Base-by-base conservation (phyloP, 2,888 invertebrate species). In the Athripsodes cinereus region DNA sequence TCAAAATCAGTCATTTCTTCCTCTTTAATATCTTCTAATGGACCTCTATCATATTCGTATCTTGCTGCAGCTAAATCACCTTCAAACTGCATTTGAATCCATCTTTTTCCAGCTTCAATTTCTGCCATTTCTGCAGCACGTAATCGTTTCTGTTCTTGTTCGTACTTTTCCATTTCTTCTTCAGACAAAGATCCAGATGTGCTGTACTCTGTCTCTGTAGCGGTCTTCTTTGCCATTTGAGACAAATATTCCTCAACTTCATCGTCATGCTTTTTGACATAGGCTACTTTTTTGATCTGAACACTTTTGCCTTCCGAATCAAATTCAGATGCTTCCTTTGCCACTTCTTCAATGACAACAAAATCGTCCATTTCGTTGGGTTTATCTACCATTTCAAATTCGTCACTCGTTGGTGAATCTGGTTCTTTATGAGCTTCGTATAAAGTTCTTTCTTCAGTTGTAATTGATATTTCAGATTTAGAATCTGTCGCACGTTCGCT, bases 71-170 rank as follows among this genome's bases (percentile, higher is more conserved):
- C 74, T 61, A 81, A 79, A 66, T 86, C 86, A 50, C 86, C 86
- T 72, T 89, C 88, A 69, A 90, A 87, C 65, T 93, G 92, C 86
- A 91, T 91, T 74, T 92, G 92, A 55, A 92, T 87, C 93, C 93
- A 93, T 59, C 90, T 86, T 66, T 89, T 90, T 57, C 90, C 88
- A 1, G 87, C 88, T 69, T 88, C 88, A 34, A 80, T 73, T 75
- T 79, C 79, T 22, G 77, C 78, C 60, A 72, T 72, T 72, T 72
- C 83, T 72, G 73, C 78, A 61, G 74, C 79, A 70, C 69, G 76
- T 40, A 74, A 57, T 66, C 69, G 71, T 63, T 76, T 77, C 67
- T 87, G 87, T 70, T 89, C 89, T 64, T 84, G 80, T 68, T 87
- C 87, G 68, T 84, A 88, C 64, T 82, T 78, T 18, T 81, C 75